Base-by-base conservation (phyloP, 2,888 invertebrate genomes). In the Oxyteleia sp. region DNA sequence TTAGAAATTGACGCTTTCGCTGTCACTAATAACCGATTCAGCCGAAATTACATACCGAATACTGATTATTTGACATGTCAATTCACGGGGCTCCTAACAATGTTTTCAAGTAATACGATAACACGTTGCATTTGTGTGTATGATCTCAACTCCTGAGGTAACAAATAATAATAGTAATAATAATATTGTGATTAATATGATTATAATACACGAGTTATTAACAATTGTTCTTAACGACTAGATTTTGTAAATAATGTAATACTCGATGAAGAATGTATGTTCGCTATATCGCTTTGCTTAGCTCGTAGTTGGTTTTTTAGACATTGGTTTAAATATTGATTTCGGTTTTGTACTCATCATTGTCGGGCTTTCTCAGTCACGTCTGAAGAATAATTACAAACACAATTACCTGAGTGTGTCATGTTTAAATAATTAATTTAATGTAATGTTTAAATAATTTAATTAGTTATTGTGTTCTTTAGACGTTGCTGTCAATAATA, bases 131-230 rank as follows among this genome's bases (percentile, higher is more conserved):
- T 91, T 91, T 88, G 88, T 88, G 89, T 90, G 89, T 90, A 89
- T 91, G 91, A 93, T 93, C 92, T 93, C 93, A 92, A 89, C 93
- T 93, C 93, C 93, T 93, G 93, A 93, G 93, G 93, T 93, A 93
- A 90, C 89, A 86, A 87, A 87, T 61, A 89, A 87, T 89, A 88
- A 88, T 84, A n/a, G n/a, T n/a, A n/a, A n/a, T n/a, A n/a, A n/a
- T n/a, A n/a, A n/a, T n/a, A n/a, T n/a, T n/a, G 86, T 88, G 69
- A 90, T 89, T 90, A 90, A 91, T 89, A 85, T 80, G 84, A 76
- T 87, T 85, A n/a, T n/a, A 69, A 71, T 85, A 71, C 86, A 86
- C 85, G 85, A 85, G 85, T 83, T 79, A 49, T 84, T 76, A 84
- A 88, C 75, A 80, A 85, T 20, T 13, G 84, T 84, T 82, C 61